Evolutionary conservation across 2,888 invertebrate genomes (phyloP).

Genomic region (Sisyra terminalis): DNA sequence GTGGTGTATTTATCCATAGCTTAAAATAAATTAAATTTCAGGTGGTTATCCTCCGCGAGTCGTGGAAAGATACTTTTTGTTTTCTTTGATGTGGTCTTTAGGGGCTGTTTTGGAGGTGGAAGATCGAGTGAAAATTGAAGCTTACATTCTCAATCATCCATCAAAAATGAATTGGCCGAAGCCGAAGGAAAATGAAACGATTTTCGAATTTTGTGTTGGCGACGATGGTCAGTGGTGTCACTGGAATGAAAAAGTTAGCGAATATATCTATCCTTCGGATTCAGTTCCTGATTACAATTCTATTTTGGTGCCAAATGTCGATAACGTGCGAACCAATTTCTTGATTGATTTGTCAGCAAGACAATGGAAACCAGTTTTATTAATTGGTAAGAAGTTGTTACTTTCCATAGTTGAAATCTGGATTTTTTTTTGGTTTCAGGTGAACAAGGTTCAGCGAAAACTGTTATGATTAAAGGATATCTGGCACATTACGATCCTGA

Average conservation of each 20-base stretch:
- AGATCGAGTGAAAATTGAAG: conserved; percentile 52
- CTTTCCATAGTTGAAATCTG: not conserved
- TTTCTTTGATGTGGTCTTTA: conserved; percentile 77
- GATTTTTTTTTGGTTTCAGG: conserved; percentile 27
- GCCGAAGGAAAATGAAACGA: conserved; percentile 47
- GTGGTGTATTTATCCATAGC: not conserved
- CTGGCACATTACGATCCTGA: conserved; percentile 64
- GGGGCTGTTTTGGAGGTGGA: conserved; percentile 68
- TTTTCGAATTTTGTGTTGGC: conserved; percentile 67
- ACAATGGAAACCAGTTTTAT: conserved; percentile 63
- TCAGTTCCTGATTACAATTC: conserved; percentile 58
- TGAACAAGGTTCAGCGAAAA: conserved; percentile 84
- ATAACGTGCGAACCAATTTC: conserved; percentile 74
- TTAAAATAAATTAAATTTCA: not conserved
- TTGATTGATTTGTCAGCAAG: conserved; percentile 65
- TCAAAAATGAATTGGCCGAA: conserved; percentile 63
- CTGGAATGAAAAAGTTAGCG: conserved; percentile 59
- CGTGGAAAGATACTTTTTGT: conserved; percentile 61
- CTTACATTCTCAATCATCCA: conserved; percentile 45
- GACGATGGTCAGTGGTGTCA: conserved; percentile 64
- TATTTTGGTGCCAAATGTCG: conserved; percentile 78
- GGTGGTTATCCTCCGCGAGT: conserved; percentile 33
- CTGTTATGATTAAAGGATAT: conserved; percentile 77
- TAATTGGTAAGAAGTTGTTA: conserved; percentile 37
- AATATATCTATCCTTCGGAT: conserved; percentile 56